phyloP scores from a whole-genome alignment of 2,797 vertebrate genomes.

The Pteropus rufus region DNA sequence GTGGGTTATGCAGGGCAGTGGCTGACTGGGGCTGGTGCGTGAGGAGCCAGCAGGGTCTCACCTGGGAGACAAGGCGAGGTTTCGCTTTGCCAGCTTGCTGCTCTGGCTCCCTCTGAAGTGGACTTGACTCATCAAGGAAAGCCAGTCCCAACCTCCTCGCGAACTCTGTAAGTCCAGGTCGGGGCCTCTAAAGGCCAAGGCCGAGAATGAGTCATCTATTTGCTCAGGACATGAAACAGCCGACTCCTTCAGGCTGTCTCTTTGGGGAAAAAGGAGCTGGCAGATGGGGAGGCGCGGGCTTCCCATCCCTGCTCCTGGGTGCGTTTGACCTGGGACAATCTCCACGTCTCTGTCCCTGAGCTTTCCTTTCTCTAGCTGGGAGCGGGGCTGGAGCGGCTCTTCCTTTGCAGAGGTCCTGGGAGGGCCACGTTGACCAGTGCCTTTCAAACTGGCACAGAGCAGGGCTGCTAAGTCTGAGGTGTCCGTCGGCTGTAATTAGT shows the following conservation, averaged over 20 bases:
- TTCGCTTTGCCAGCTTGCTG: neutral
- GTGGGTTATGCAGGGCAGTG: rapidly evolving
- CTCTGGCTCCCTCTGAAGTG: neutral
- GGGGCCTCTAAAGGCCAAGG: neutral
- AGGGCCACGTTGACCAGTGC: neutral
- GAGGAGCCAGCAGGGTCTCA: rapidly evolving
- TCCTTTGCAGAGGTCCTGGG: neutral
- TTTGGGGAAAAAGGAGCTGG: neutral
- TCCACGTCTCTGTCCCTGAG: neutral
- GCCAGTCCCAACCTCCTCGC: neutral
- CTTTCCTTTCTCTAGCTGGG: no score
- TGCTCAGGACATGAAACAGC: neutral
- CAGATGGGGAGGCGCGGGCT: rapidly evolving
- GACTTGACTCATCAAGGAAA: neutral
- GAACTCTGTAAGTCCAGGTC: rapidly evolving
- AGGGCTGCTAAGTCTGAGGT: rapidly evolving
- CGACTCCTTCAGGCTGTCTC: neutral
- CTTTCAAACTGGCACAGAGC: rapidly evolving
- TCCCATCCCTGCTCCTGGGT: rapidly evolving
- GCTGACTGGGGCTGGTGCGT: rapidly evolving
- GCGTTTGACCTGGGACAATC: rapidly evolving
- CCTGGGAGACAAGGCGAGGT: neutral
- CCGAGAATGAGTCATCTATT: rapidly evolving
- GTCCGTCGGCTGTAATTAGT: rapidly evolving
- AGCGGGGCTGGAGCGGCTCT: neutral